Evolutionary conservation across 2,113 vertebrate species (phyloP).

Genomic region (Elgaria multicarinata): DNA sequence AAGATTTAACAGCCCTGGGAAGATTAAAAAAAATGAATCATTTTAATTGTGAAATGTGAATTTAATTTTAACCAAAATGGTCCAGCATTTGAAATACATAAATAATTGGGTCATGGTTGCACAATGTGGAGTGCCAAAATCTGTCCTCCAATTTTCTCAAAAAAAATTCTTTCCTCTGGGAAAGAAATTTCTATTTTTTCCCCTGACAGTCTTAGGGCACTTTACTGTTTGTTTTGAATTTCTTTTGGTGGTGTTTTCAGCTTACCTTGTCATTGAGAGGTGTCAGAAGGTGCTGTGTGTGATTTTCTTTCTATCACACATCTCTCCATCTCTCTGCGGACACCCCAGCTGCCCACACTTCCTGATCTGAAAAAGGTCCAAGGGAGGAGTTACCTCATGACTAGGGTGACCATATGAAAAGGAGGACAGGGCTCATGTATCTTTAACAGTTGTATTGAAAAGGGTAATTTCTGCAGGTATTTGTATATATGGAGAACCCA

Average conservation of each 20-base stretch:
- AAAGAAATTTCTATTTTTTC: not conserved
- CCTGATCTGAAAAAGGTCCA: not conserved
- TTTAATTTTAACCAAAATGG: not conserved
- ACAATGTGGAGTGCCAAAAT: not conserved
- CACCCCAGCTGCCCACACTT: not conserved
- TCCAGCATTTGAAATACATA: not conserved
- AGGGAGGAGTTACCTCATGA: too few species aligned
- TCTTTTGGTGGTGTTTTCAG: not conserved
- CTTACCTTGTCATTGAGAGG: not conserved
- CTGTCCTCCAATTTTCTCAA: not conserved
- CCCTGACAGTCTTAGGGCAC: not conserved
- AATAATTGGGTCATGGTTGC: not conserved
- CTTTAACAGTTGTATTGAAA: too few species aligned
- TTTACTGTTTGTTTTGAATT: not conserved
- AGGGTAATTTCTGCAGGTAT: too few species aligned
- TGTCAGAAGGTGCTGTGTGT: not conserved
- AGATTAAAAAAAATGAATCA: not conserved
- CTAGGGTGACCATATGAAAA: too few species aligned
- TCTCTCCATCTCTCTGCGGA: not conserved
- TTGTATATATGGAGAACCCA: too few species aligned
- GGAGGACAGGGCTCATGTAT: too few species aligned
- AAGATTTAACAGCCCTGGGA: not conserved
- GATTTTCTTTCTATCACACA: not conserved
- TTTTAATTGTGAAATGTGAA: not conserved
- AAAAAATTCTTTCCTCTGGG: not conserved